Evolutionary conservation across 2,113 vertebrate genomes (phyloP), one percentile per base, ranked within the genome.

Genomic region (Merops nubicus): DNA sequence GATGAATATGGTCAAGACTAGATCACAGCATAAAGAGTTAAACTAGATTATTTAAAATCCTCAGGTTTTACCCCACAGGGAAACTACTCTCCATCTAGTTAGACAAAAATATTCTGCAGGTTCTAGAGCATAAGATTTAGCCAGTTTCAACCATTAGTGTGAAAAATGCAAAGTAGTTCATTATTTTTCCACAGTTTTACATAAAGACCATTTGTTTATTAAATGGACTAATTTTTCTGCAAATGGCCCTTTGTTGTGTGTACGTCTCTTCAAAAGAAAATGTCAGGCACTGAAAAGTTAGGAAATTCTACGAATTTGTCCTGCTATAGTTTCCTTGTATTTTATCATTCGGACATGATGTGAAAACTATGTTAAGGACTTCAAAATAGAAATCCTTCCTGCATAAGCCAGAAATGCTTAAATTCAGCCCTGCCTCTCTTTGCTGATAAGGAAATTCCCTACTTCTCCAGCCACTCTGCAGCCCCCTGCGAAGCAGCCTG

Each of bases 401-500:
- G 59, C 13, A 9, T 45, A 77, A 69, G 11, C 13, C 42, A 67
- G 16, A 69, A 15, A 51, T 21, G 36, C 16, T 76, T 31, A 26
- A 47, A 40, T 85, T 76, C 38, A 67, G 4, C 40, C 20, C 5
- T 28, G 2, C 4, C 8, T 77, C 21, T 4, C 4, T 26, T 48
- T 69, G 70, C 25, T 54, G 16, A 16, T 29, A 38, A 83, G n/a
- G 29, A 63, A 68, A 22, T 36, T 29, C 9, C n/a, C 11, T 70
- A 6, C 11, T 75, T 76, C 10, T 68, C 11, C n/a, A 70, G 19
- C 21, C 3, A 9, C 11, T 40, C 45, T 48, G 53, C 50, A 78
- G 8, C 29, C 20, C 17, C 1, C 5, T 60, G 26, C 20, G 36
- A 60, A 54, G 40, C 21, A 42, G 6, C 29, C 7, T 0, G 0